Base-by-base conservation (phyloP, 1,140 invertebrate species). In the Ceratosolen solmsi region DNA sequence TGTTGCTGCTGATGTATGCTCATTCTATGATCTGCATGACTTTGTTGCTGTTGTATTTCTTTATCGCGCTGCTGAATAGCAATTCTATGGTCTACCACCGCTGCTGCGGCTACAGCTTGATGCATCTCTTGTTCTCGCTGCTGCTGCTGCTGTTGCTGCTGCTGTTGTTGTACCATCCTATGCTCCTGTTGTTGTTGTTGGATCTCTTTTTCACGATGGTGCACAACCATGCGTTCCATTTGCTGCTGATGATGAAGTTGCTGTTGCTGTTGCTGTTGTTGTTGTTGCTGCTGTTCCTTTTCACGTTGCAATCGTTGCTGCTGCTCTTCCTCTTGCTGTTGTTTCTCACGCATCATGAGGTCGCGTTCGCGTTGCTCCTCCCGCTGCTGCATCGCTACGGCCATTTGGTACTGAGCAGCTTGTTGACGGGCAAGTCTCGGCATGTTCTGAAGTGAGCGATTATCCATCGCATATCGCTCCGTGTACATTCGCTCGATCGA, bases 151-250 rank as follows among this genome's bases (percentile, higher is more conserved):
- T 92, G 85, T 20, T 85, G 84, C 58, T 89, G 88, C 74, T 89
- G 89, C 60, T 91, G 90, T n/a, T n/a, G 88, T 71, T 87, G 86
- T 25, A 84, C 85, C 65, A 91, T 86, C 91, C 83, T 80, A 9
- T 87, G 85, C 54, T 91, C 90, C 8, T 92, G 85, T 20, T 85
- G 84, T 63, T 89, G 88, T 70, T 89, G 89, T 65, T 91, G 90
- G 36, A 91, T 88, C 56, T 93, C 92, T n/a, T 91, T 92, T 63
- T 92, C 91, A 0, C 89, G 87, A 20, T 91, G 89, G 79, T 91
- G 87, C 73, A 87, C 86, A 36, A 84, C 85, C 72, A 91, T 82
- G 8, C 87, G 84, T 56, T 90, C 90, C 9, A 88, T 87, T 70
- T 90, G 87, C 72, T 88, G 88, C 68, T 91, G 89, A 25, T 88